phyloP scores from a whole-genome alignment of 2,797 vertebrate genomes.

The Peromyscus melanophrys region DNA sequence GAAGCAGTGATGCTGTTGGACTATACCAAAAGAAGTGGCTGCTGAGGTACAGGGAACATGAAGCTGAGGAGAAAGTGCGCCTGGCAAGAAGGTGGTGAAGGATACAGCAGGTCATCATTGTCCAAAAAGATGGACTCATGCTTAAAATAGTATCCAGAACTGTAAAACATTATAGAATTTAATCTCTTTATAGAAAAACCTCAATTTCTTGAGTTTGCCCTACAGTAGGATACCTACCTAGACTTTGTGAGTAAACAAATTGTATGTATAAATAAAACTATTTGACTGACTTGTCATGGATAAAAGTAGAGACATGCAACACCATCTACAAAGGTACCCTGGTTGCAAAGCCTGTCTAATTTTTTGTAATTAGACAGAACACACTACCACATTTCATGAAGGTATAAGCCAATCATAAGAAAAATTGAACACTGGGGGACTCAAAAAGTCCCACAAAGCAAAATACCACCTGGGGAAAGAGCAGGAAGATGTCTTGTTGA shows the following conservation, averaged over 20 bases:
- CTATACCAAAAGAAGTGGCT: not conserved
- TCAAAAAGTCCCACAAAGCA: conserved; percentile 7
- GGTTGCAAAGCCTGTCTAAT: not conserved
- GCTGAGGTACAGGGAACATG: not conserved
- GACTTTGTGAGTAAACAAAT: not conserved
- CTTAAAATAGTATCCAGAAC: not conserved
- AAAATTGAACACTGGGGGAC: not conserved
- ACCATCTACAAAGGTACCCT: not conserved
- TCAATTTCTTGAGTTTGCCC: not conserved
- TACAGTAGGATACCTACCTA: not conserved
- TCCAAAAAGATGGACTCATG: not conserved
- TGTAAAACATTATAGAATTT: not conserved
- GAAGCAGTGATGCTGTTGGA: not conserved
- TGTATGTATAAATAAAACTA: not conserved
- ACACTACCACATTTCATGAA: not conserved
- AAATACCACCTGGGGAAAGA: not conserved
- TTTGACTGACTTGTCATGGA: not conserved
- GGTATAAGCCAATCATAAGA: not conserved
- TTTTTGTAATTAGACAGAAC: not conserved
- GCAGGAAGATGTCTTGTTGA: not conserved
- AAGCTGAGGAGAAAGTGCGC: not conserved
- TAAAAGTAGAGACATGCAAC: not conserved
- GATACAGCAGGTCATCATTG: not conserved
- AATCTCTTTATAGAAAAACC: not conserved
- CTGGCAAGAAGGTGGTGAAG: not conserved